These are phyloP conservation scores for Mallotus villosus DNA, from an alignment of 2,797 vertebrate genomes.

Conservation along the genomic window DNA sequence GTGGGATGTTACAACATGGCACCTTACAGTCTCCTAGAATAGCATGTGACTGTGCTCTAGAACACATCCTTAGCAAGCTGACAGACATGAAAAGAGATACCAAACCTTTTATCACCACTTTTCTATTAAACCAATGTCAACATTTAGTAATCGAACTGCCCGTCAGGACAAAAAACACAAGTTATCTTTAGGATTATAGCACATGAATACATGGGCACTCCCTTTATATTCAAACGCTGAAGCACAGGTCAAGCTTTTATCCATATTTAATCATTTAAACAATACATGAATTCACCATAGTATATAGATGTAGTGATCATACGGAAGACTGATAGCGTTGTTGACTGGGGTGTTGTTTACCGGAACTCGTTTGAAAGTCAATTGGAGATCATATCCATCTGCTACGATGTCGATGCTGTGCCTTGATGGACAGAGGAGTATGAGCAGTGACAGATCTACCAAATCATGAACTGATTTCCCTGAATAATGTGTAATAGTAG, in stretches of 20 bases:
- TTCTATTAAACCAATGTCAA: neutral
- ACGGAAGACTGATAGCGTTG: neutral
- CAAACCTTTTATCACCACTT: neutral
- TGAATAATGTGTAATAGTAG: neutral
- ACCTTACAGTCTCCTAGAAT: neutral
- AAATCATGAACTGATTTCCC: neutral
- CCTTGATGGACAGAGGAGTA: slow-evolving; percentile 52
- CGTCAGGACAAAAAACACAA: neutral
- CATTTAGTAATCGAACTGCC: neutral
- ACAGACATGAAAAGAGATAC: neutral
- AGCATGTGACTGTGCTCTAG: neutral
- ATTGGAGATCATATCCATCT: slow-evolving; percentile 41
- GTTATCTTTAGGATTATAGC: neutral
- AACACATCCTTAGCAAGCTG: neutral
- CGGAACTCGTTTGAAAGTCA: slow-evolving; percentile 40
- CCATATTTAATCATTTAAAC: neutral
- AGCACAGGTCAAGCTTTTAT: neutral
- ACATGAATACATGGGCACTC: neutral
- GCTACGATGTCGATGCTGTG: slow-evolving; percentile 29
- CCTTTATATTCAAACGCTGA: neutral
- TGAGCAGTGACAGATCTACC: neutral
- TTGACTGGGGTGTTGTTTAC: neutral
- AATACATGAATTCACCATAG: neutral
- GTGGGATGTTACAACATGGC: too few species aligned
- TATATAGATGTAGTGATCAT: neutral